Evolutionary conservation across 1,140 invertebrate genomes (phyloP).

Genomic region (Lineus longissimus): DNA sequence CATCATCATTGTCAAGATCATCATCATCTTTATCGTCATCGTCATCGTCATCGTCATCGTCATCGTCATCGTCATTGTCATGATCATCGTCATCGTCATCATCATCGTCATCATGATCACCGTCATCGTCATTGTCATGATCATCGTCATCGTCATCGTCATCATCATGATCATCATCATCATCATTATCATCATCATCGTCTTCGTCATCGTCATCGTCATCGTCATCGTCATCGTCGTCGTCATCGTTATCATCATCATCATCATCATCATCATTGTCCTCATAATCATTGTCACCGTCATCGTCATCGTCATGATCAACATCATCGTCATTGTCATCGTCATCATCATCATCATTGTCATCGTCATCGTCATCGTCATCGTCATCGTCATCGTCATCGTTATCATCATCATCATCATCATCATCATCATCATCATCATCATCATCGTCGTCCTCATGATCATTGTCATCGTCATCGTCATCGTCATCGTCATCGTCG

Average conservation of each 20-base stretch:
- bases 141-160: slow-evolving; percentile 13
- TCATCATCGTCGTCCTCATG: too few relatives aligned
- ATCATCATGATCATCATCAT: slow-evolving; percentile 12
- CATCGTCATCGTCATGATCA: too few relatives aligned
- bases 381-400: slow-evolving; percentile 17
- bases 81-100: too few relatives aligned
- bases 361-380: slow-evolving; percentile 17
- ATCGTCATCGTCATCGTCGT: background rate
- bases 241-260: slow-evolving; percentile 2
- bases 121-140: too few relatives aligned
- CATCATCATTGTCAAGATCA: too few relatives aligned
- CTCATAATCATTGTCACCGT: slow-evolving; percentile 4
- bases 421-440: slow-evolving; percentile 18
- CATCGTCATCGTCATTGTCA: background rate
- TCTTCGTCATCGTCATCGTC: too few relatives aligned
- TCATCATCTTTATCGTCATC: slow-evolving; percentile 14
- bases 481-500: slow-evolving; percentile 16
- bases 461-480: slow-evolving; percentile 15
- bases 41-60: slow-evolving; percentile 11
- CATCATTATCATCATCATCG: too few relatives aligned
- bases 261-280: background rate
- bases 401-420: slow-evolving; percentile 20
- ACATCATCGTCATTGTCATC: too few relatives aligned
- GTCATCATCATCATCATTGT: slow-evolving; percentile 15
- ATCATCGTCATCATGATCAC: too few relatives aligned